phyloP scores from a whole-genome alignment of 2,888 invertebrate species.

The Mesorhabditis sp. region DNA sequence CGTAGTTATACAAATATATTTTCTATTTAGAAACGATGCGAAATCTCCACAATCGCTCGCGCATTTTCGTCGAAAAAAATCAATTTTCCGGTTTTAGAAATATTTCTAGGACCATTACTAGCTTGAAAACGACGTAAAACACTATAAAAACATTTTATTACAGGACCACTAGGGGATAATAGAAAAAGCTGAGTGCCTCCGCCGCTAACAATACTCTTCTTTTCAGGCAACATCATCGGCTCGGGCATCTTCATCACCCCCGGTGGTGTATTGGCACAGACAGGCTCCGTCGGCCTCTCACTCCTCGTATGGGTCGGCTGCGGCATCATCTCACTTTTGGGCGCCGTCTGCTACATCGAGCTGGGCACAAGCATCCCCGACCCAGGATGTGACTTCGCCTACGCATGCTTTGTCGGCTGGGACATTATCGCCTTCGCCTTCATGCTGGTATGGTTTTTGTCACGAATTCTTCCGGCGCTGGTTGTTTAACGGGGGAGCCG shows the following conservation, averaged over 20 bases:
- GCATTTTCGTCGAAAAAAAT: no score
- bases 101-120: no score
- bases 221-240: conserved; percentile 42
- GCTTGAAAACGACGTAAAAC: no score
- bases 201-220: background rate
- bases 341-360: conserved; percentile 80
- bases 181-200: background rate
- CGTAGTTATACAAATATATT: no score
- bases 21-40: no score
- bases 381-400: conserved; percentile 55
- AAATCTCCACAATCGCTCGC: no score
- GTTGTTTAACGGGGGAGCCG: no score
- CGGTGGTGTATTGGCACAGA: conserved; percentile 32
- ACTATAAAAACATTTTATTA: background rate
- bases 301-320: conserved; percentile 75
- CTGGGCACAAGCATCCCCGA: conserved; percentile 76
- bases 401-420: conserved; percentile 38
- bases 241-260: conserved; percentile 52
- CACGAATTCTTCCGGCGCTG: no score
- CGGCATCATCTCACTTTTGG: conserved; percentile 74
- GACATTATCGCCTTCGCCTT: conserved; percentile 37
- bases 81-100: no score
- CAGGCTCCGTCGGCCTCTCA: conserved; percentile 71
- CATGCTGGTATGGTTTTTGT: conserved; percentile 23
- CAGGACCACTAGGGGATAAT: background rate